Conservation (phyloP, 2,113 vertebrate species). For the Pithys albifrons region DNA sequence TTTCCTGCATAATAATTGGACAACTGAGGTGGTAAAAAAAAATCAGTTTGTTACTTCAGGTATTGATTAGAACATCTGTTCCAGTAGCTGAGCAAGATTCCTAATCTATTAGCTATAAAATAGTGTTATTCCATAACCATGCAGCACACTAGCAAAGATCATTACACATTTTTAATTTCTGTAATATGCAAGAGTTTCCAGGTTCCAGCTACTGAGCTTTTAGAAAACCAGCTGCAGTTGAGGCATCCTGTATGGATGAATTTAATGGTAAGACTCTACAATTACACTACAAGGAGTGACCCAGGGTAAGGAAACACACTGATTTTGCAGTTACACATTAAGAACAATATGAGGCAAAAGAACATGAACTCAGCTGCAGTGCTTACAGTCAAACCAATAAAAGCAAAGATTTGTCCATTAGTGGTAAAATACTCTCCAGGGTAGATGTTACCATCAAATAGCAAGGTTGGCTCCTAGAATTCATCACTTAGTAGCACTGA, state of each 20-base stretch:
- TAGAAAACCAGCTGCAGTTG: not conserved
- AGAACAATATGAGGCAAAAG: not conserved
- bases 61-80: not conserved
- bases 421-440: not conserved
- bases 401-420: not conserved
- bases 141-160: not conserved
- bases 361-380: not conserved
- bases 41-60: not conserved
- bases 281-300: not conserved
- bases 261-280: not conserved
- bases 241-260: not conserved
- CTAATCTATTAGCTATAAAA: not conserved
- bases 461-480: not conserved
- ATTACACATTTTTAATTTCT: not conserved
- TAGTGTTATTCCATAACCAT: not conserved
- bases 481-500: conserved; percentile 55
- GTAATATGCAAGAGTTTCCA: not conserved
- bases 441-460: not conserved
- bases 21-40: not conserved
- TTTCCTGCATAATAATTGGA: not conserved
- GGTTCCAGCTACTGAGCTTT: not conserved
- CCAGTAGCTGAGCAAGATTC: not conserved
- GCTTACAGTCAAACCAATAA: not conserved
- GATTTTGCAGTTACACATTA: not conserved
- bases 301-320: not conserved